A percentile compares a stretch with the other conserved stretches of the same genome.
These are phyloP conservation scores for Melikaiella ostensackeni DNA, from an alignment of 2,888 invertebrate species.

Conservation along the genomic window DNA sequence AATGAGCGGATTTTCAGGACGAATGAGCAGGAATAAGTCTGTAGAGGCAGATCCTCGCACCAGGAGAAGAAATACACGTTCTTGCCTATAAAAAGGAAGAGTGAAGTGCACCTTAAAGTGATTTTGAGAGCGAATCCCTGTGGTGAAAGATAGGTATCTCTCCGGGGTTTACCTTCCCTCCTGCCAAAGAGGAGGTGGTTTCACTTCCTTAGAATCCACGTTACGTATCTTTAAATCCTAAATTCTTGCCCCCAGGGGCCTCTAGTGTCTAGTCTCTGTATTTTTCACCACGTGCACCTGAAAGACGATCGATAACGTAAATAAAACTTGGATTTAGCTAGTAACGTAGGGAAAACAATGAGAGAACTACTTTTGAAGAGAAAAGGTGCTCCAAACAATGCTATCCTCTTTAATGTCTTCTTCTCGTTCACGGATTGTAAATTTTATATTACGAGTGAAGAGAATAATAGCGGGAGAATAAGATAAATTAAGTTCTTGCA, in stretches of 20 bases:
- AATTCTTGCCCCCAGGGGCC: constrained; percentile 16
- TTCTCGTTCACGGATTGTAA: neutral
- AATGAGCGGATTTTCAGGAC: constrained; percentile 27
- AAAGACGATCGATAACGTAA: constrained; percentile 19
- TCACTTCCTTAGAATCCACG: constrained; percentile 38
- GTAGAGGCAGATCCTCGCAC: constrained; percentile 3
- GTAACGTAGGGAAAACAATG: neutral
- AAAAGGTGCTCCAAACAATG: neutral
- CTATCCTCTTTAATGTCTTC: neutral
- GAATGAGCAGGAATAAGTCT: constrained; percentile 27
- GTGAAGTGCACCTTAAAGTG: constrained; percentile 45
- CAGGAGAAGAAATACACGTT: neutral
- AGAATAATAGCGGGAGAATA: neutral
- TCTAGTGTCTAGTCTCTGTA: constrained; percentile 18
- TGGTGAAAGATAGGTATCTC: constrained; percentile 43
- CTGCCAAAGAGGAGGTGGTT: constrained; percentile 39
- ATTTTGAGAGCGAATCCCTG: constrained; percentile 47
- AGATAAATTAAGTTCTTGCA: neutral
- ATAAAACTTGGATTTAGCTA: constrained; percentile 16
- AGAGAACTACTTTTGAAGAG: neutral
- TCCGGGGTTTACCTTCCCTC: constrained; percentile 37
- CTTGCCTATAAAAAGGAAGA: constrained; percentile 22
- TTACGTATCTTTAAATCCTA: constrained; percentile 47
- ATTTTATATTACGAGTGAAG: neutral
- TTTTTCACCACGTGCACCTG: constrained; percentile 27